Conservation (phyloP, 2,797 vertebrate species). For the Rachycentron canadum region DNA sequence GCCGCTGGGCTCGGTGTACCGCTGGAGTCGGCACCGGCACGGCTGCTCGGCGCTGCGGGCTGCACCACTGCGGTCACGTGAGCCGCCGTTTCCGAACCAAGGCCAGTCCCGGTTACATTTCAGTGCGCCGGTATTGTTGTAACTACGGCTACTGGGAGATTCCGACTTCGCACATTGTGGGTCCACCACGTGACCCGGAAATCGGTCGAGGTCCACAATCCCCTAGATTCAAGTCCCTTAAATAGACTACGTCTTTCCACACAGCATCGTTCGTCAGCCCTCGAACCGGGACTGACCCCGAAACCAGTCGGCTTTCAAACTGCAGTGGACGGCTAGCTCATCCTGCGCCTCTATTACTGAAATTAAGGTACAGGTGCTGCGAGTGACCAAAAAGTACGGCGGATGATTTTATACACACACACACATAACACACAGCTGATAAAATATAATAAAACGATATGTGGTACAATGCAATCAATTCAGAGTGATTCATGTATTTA, state of each 20-base stretch:
- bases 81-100: constrained; percentile 26
- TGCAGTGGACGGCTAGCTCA: accelerated
- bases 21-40: constrained; percentile 24
- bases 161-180: too few species aligned
- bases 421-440: too few species aligned
- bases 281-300: too few species aligned
- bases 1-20: constrained; percentile 2
- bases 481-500: too few species aligned
- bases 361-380: constrained; percentile 9
- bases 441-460: too few species aligned
- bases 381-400: neutral
- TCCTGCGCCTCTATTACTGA: neutral
- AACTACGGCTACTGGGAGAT: neutral
- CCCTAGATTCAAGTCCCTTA: too few species aligned
- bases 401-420: too few species aligned
- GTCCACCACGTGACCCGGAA: constrained; percentile 34
- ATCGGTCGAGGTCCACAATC: neutral
- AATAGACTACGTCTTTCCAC: neutral
- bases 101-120: constrained; percentile 13
- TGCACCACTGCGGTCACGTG: constrained; percentile 33
- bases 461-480: too few species aligned
- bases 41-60: neutral
- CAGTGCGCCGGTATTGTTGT: constrained; percentile 1
- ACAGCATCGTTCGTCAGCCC: neutral
- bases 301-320: too few species aligned